Base-by-base conservation (phyloP, 2,888 invertebrate species). In the Cryptophagus acutangulus region DNA sequence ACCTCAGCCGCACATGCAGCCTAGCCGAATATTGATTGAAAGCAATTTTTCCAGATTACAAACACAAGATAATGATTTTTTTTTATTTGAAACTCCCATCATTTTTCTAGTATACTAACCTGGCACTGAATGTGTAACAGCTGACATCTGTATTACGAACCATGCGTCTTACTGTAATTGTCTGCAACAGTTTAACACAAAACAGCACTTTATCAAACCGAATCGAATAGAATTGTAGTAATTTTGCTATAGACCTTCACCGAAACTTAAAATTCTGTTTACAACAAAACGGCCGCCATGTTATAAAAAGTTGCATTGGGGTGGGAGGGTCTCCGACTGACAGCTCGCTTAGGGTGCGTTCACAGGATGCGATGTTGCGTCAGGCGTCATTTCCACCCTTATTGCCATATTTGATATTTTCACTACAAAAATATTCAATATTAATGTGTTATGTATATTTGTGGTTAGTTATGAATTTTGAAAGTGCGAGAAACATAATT, bases 61-160 rank as follows among this genome's bases (percentile, higher is more conserved):
- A 20, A 6, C n/a, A 20, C 24, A 20, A 8, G n/a, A n/a, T 20
- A 20, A 20, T n/a, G 24, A 20, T 20, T 20, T 20, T 20, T 20
- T 20, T 8, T 20, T 8, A n/a, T 20, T 20, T 8, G n/a, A 8
- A 8, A 20, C 6, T 8, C 24, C 6, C n/a, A 20, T 8, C 6
- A 6, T 20, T 8, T 20, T 20, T 8, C n/a, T 8, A 13, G 16
- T 30, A 14, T 51, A 66, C 71, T 71, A 70, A 72, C 72, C 72
- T 71, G 71, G 65, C 56, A 73, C 66, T 53, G 72, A 66, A 68
- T 73, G 72, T 63, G 73, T 72, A 70, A 72, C 67, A 63, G 73
- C 70, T 70, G 73, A 73, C 73, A 74, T 73, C 67, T 68, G 71
- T 66, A 61, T 59, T 54, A 58, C 52, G 62, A 67, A 68, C 61